Percentiles rank a stretch among this genome's conserved stretches.
Evolutionary conservation across 2,888 invertebrate species (phyloP).

Genomic region (Tachina lurida): DNA sequence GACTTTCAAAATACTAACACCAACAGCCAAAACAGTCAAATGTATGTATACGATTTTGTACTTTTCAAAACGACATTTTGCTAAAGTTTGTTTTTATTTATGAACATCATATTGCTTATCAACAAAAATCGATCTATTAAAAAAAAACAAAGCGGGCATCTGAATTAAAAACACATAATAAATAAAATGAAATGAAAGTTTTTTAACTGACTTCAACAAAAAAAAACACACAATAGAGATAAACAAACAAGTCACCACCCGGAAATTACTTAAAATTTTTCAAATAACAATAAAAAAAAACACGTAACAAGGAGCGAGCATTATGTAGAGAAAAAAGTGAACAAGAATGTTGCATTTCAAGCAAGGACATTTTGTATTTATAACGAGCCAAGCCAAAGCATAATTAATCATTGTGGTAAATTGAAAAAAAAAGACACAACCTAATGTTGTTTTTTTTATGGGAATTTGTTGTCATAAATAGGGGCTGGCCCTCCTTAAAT

Average conservation of each 20-base stretch:
- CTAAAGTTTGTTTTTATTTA: slow-evolving; percentile 18
- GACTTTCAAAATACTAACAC: slow-evolving; percentile 53
- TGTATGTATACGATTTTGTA: slow-evolving; percentile 23
- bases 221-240: slow-evolving; percentile 32
- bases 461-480: slow-evolving; percentile 42
- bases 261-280: slow-evolving; percentile 64
- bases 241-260: slow-evolving; percentile 69
- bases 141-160: slow-evolving; percentile 28
- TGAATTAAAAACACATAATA: background rate
- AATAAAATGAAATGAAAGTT: slow-evolving; percentile 8
- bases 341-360: slow-evolving; percentile 42
- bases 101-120: slow-evolving; percentile 53
- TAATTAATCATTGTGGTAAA: slow-evolving; percentile 71
- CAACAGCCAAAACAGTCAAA: slow-evolving; percentile 22
- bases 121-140: slow-evolving; percentile 57
- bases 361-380: slow-evolving; percentile 43
- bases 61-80: slow-evolving; percentile 29
- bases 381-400: slow-evolving; percentile 46
- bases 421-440: slow-evolving; percentile 28
- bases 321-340: background rate
- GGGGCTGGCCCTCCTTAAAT: slow-evolving; percentile 43
- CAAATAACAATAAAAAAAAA: slow-evolving; percentile 16
- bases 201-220: slow-evolving; percentile 22
- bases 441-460: slow-evolving; percentile 14
- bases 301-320: slow-evolving; percentile 12